Evolutionary conservation across 1,140 invertebrate genomes (phyloP), one percentile per base, ranked within the genome.

Genomic region (Sitophilus oryzae): DNA sequence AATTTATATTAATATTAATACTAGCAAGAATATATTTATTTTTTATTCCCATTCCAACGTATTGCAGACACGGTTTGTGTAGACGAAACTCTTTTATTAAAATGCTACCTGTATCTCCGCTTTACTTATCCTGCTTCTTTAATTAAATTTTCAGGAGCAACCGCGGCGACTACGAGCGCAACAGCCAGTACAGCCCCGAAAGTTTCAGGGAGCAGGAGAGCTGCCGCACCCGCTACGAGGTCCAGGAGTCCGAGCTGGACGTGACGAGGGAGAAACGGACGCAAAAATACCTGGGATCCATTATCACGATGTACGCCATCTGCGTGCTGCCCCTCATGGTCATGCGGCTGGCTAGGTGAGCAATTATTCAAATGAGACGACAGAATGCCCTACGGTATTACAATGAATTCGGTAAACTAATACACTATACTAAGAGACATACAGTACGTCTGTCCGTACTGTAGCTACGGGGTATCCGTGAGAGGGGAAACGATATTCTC

Each of bases 321-420:
- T 84, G 80, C 56, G 68, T 85, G 49, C 82, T 81, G 61, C 85
- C 85, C 1, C 65, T 86, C 30, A 84, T 85, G 75, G 75, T 86
- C 22, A 71, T 86, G 2, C 76, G 80, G 60, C 69, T 88, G n/a
- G 82, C 82, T 0, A 77, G 82, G 34, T 35, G 9, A 9, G 34
- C n/a, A 9, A 9, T 9, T 9, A 9, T 9, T 35, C n/a, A n/a
- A n/a, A n/a, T n/a, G n/a, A n/a, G n/a, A n/a, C n/a, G n/a, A n/a
- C n/a, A n/a, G n/a, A n/a, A n/a, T 9, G n/a, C 34, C 34, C 9
- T 35, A 9, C 9, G n/a, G n/a, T 35, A 35, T 35, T n/a, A n/a
- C 34, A 9, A 35, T 9, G 34, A 9, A 9, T n/a, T 9, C 34
- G 9, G 9, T 35, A 9, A n/a, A 35, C n/a, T 35, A 9, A 9